Percentiles rank a stretch among this genome's conserved stretches.
Conservation (phyloP, 2,888 invertebrate species). For the Sphaeridia pumilis region DNA sequence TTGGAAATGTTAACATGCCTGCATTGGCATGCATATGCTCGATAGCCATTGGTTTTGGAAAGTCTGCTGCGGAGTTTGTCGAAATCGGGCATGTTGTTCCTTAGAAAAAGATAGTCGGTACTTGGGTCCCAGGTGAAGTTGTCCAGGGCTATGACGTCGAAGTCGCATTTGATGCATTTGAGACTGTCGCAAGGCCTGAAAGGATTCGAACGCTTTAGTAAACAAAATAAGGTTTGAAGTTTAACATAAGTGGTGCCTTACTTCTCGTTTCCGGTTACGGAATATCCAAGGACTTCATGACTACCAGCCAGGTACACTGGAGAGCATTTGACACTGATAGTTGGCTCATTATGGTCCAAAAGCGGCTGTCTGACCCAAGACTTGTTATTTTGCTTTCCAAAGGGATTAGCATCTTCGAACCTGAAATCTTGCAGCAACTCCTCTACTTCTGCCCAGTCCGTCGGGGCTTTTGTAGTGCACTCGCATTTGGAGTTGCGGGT, state of each 20-base stretch:
- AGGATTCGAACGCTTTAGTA: too few relatives aligned
- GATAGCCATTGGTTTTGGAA: slow-evolving; percentile 20
- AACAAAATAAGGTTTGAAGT: background rate
- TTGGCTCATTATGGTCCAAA: background rate
- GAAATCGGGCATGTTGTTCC: slow-evolving; percentile 35
- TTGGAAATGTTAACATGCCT: slow-evolving; percentile 21
- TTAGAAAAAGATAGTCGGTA: slow-evolving; percentile 33
- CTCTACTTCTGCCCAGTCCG: slow-evolving; percentile 34
- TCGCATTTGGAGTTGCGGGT: slow-evolving; percentile 21
- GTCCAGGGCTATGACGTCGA: slow-evolving; percentile 27
- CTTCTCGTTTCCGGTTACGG: slow-evolving; percentile 28
- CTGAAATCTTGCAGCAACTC: slow-evolving; percentile 29
- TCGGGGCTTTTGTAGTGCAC: slow-evolving; percentile 23
- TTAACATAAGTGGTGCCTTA: slow-evolving; percentile 7
- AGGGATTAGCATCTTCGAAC: slow-evolving; percentile 31
- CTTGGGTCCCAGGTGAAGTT: slow-evolving; percentile 29
- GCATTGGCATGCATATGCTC: slow-evolving; percentile 35
- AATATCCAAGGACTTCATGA: slow-evolving; percentile 26
- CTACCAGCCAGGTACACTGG: slow-evolving; percentile 29
- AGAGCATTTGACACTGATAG: slow-evolving; percentile 20
- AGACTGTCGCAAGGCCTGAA: slow-evolving; percentile 31
- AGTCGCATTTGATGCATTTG: slow-evolving; percentile 32
- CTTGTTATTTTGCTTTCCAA: slow-evolving; percentile 27
- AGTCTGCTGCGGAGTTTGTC: slow-evolving; percentile 25
- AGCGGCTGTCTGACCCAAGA: slow-evolving; percentile 23